Evolutionary conservation across 2,888 invertebrate genomes (phyloP).

Genomic region (Arge pagana): DNA sequence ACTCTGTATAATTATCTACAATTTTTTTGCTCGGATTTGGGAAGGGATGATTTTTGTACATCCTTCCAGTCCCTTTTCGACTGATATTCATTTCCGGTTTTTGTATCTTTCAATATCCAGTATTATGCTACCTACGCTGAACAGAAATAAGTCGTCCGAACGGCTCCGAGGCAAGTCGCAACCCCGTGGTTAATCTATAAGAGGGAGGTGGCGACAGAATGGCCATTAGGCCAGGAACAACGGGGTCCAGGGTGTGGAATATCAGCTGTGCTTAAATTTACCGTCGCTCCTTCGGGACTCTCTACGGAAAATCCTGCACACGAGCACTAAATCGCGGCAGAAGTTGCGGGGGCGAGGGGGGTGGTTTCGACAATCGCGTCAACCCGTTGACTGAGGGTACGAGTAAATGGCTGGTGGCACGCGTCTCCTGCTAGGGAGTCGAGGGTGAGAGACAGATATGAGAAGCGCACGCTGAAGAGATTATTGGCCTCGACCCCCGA

Average conservation of each 20-base stretch:
- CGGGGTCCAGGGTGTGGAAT: no score
- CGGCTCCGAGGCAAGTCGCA: neutral
- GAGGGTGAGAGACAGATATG: conserved; percentile 10
- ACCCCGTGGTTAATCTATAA: neutral
- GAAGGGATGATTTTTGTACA: conserved; percentile 18
- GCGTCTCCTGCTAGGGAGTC: neutral
- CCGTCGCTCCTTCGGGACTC: no score
- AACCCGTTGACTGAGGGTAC: conserved; percentile 3
- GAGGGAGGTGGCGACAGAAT: conserved; percentile 12
- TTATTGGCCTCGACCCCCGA: neutral
- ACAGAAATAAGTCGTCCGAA: no score
- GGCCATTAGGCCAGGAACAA: conserved; percentile 8
- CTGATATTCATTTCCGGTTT: neutral
- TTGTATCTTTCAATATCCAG: neutral
- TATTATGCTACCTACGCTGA: neutral
- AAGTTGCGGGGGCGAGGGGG: neutral
- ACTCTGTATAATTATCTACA: no score
- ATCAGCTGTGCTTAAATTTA: no score
- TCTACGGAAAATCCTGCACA: no score
- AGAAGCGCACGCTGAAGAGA: conserved; percentile 12
- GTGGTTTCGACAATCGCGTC: neutral
- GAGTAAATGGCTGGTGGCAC: conserved; percentile 4
- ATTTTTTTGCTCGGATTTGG: no score
- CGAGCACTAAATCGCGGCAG: no score
- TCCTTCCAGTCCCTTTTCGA: conserved; percentile 11